Percentiles rank a stretch among this genome's conserved stretches.
These are phyloP conservation scores for Crocodylus rhombifer DNA, from an alignment of 2,797 vertebrate genomes.

Conservation along the genomic window DNA sequence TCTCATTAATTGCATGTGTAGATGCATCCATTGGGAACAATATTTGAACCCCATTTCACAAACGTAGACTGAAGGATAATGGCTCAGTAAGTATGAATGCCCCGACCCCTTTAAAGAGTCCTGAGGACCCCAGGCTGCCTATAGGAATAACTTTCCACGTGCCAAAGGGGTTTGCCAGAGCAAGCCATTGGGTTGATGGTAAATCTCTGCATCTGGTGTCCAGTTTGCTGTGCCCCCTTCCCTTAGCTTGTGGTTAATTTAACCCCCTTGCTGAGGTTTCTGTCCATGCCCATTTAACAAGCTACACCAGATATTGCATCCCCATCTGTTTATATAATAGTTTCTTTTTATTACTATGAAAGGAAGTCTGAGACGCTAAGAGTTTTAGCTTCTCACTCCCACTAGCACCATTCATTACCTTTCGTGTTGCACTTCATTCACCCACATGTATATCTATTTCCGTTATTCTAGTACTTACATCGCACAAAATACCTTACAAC, in stretches of 20 bases:
- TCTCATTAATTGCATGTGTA: too few species aligned
- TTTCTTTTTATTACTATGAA: neutral
- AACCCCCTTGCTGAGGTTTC: conserved; percentile 9
- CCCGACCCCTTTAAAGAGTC: too few species aligned
- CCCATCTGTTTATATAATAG: neutral
- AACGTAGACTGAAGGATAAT: too few species aligned
- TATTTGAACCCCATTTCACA: too few species aligned
- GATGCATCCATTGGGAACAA: too few species aligned
- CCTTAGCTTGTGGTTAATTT: neutral
- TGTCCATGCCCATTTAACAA: conserved; percentile 19
- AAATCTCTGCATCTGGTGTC: neutral
- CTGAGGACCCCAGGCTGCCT: neutral
- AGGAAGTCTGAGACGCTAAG: neutral
- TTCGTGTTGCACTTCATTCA: conserved; percentile 15
- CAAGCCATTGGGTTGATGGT: neutral
- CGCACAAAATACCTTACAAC: neutral
- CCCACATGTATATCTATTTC: neutral
- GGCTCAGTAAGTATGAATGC: too few species aligned
- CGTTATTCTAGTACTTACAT: neutral
- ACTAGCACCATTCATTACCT: neutral
- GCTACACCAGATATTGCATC: conserved; percentile 17
- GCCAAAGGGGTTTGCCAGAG: neutral
- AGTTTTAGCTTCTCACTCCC: neutral
- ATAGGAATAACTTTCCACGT: neutral
- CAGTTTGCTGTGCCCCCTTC: neutral